Conservation (phyloP, 2,113 vertebrate genomes). For the Lontra canadensis region DNA sequence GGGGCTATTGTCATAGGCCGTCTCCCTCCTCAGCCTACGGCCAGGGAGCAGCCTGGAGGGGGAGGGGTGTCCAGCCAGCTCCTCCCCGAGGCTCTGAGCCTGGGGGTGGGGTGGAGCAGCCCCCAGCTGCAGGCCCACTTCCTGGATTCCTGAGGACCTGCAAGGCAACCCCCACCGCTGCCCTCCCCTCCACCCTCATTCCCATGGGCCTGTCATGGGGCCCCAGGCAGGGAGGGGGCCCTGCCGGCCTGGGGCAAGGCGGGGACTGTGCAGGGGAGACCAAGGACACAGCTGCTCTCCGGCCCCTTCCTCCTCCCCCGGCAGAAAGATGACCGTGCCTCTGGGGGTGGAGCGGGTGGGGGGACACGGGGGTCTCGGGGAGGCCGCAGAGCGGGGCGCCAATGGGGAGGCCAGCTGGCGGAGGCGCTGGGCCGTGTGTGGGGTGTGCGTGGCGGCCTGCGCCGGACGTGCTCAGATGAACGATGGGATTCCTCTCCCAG, state of each 20-base stretch:
- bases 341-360: background rate
- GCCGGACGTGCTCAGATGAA: background rate
- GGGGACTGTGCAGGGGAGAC: background rate
- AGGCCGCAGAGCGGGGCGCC: background rate
- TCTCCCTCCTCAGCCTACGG: background rate
- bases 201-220: background rate
- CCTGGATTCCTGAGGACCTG: background rate
- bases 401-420: background rate
- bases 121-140: background rate
- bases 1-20: rapidly evolving
- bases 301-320: background rate
- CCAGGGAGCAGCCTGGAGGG: rapidly evolving
- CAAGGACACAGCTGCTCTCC: background rate
- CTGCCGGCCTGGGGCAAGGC: background rate
- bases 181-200: background rate
- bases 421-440: background rate
- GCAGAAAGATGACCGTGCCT: background rate
- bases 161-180: background rate
- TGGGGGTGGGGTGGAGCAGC: background rate
- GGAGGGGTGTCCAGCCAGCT: background rate
- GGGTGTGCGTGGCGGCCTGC: background rate
- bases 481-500: constrained; percentile 19
- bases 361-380: background rate
- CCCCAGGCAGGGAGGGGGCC: background rate
- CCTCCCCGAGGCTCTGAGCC: background rate